Evolutionary conservation across 2,113 vertebrate species (phyloP).

Genomic region (Oncorhynchus nerka): DNA sequence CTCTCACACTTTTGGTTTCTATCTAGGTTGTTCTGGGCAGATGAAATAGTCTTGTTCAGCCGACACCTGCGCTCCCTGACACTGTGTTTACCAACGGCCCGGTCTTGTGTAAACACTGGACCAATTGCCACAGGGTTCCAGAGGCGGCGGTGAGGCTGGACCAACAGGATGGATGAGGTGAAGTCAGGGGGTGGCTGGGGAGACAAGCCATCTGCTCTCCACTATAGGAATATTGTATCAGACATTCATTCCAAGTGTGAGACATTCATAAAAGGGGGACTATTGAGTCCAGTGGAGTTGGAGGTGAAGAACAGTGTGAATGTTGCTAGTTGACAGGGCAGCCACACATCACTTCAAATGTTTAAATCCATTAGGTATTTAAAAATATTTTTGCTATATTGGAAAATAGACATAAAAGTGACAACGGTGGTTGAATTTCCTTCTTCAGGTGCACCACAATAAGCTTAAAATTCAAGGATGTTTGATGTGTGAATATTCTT

Average conservation of each 20-base stretch:
- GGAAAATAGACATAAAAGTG: too few species aligned
- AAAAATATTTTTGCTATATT: background rate
- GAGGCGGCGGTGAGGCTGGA: constrained; percentile 22
- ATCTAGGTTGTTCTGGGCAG: constrained; percentile 30
- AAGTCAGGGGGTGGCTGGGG: constrained; percentile 34
- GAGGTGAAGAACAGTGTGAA: background rate
- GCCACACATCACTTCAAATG: background rate
- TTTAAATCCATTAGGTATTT: background rate
- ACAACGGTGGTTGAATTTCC: background rate
- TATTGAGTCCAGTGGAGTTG: background rate
- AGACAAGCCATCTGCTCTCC: constrained; percentile 61
- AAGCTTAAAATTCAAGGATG: background rate
- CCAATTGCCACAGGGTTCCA: constrained; percentile 52
- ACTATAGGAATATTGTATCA: background rate
- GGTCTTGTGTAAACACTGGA: constrained; percentile 60
- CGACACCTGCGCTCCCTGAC: constrained; percentile 59
- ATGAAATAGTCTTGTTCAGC: constrained; percentile 48
- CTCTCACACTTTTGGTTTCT: constrained; percentile 1
- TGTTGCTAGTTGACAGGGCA: background rate
- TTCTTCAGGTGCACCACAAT: background rate
- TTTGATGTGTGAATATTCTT: background rate
- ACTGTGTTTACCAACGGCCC: constrained; percentile 52
- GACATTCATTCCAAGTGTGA: background rate
- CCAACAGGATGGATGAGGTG: constrained; percentile 58
- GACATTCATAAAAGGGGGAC: background rate